Conservation (phyloP, 2,888 invertebrate genomes). For the Myopa tessellatipennis region DNA sequence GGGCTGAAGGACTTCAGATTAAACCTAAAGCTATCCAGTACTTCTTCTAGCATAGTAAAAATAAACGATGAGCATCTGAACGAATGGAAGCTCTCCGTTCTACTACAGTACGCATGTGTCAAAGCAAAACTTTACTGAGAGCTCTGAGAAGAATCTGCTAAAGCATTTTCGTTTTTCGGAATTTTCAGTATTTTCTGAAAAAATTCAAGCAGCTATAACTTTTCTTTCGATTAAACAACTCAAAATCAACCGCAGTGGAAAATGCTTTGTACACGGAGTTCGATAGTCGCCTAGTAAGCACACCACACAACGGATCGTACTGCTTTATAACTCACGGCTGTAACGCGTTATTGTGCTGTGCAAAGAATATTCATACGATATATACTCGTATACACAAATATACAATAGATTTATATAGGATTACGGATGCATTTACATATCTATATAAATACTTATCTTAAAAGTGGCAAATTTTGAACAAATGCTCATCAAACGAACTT, state of each 20-base stretch:
- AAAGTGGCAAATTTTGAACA: too few relatives aligned
- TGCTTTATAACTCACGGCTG: neutral
- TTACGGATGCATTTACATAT: too few relatives aligned
- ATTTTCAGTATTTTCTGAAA: slow-evolving; percentile 29
- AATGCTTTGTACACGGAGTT: slow-evolving; percentile 52
- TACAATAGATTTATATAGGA: too few relatives aligned
- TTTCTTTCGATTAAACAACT: slow-evolving; percentile 45
- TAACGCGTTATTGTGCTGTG: slow-evolving; percentile 26
- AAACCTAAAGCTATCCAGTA: too few relatives aligned
- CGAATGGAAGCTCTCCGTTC: neutral
- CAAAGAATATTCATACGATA: neutral
- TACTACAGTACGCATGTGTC: slow-evolving; percentile 26
- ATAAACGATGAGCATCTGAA: neutral
- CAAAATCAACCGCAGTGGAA: slow-evolving; percentile 50
- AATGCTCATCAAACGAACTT: too few relatives aligned
- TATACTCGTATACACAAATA: too few relatives aligned
- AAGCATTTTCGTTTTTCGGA: slow-evolving; percentile 12
- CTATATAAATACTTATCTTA: too few relatives aligned
- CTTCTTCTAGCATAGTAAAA: too few relatives aligned
- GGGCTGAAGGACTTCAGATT: too few relatives aligned
- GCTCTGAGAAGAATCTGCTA: slow-evolving; percentile 32
- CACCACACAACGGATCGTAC: slow-evolving; percentile 8
- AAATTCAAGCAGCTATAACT: slow-evolving; percentile 7
- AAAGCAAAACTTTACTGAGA: slow-evolving; percentile 34
- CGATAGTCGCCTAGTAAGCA: slow-evolving; percentile 45